Percentiles rank a stretch among this genome's conserved stretches.
Evolutionary conservation across 2,888 invertebrate species (phyloP).

Genomic region (Campoletis raptor): DNA sequence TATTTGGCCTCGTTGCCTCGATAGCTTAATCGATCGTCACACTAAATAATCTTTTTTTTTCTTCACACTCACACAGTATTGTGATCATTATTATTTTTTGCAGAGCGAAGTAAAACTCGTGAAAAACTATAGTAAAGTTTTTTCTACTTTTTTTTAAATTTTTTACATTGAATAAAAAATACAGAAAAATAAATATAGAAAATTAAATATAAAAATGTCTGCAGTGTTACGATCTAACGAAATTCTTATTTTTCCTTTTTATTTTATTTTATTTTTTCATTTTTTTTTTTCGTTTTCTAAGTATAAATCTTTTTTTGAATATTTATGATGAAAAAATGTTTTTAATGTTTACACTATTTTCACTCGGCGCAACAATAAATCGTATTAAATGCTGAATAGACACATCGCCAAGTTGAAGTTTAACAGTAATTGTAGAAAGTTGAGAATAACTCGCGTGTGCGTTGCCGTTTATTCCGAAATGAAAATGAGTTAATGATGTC

Average conservation of each 20-base stretch:
- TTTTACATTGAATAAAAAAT: not conserved
- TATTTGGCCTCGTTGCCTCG: conserved; percentile 64
- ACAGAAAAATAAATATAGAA: not conserved
- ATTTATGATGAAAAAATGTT: not conserved
- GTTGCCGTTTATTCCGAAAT: conserved; percentile 20
- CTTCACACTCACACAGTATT: not conserved
- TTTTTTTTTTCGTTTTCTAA: not conserved
- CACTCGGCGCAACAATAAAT: not conserved
- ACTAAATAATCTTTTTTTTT: not conserved
- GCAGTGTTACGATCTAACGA: not conserved
- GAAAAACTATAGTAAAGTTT: not conserved
- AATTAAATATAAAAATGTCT: not conserved
- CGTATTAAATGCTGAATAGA: not conserved
- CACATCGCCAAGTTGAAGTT: not conserved
- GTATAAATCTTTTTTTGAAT: too few relatives aligned
- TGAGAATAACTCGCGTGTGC: conserved; percentile 14
- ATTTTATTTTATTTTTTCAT: too few relatives aligned
- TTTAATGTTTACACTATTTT: not conserved
- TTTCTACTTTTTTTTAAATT: not conserved
- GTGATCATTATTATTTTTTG: not conserved
- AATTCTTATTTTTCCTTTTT: not conserved
- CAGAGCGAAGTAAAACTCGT: not conserved
- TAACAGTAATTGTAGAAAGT: conserved; percentile 46
- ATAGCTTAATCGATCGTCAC: conserved; percentile 59
- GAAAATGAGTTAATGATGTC: conserved; percentile 11